Evolutionary conservation across 2,888 invertebrate genomes (phyloP), one percentile per base, ranked within the genome.

Genomic region (Noctua janthina): DNA sequence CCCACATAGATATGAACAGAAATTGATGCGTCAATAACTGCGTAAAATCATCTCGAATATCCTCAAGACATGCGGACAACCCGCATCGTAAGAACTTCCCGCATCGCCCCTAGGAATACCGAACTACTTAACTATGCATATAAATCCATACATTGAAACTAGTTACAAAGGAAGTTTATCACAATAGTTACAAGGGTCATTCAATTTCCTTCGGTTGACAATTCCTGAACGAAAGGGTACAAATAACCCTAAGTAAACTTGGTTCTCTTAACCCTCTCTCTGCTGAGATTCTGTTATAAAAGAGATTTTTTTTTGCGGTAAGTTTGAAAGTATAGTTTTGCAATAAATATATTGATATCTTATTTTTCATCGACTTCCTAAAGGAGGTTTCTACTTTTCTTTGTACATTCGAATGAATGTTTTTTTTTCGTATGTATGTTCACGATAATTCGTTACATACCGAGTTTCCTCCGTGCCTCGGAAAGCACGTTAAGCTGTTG

Each of bases 121-220:
- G 67, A 82, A 87, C 74, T 84, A 76, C 79, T 82, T 77, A 85
- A 85, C 87, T 89, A 89, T 89, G 90, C 90, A 89, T 90, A 89
- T 89, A 89, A 90, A 89, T 89, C 87, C 82, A 90, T 89, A 90
- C 74, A 85, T 84, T 83, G 69, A 64, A 81, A 88, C 90, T 86
- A 85, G 90, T 89, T 85, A 81, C 90, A 86, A 87, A 87, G 84
- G 84, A 88, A 90, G 82, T 90, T 90, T 89, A 88, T 91, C 90
- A 86, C 88, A 91, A 90, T 89, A 87, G 89, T 90, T 88, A 90
- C 87, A 86, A 88, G 90, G 88, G 89, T 88, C 90, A 90, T 90
- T 89, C 91, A 91, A 90, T 90, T 91, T 90, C 86, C 91, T 89
- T 77, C 72, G 83, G 85, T 88, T 90, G 91, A 87, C 90, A 88